Evolutionary conservation across 2,113 vertebrate genomes (phyloP).

Genomic region (Bagarius yarrelli): DNA sequence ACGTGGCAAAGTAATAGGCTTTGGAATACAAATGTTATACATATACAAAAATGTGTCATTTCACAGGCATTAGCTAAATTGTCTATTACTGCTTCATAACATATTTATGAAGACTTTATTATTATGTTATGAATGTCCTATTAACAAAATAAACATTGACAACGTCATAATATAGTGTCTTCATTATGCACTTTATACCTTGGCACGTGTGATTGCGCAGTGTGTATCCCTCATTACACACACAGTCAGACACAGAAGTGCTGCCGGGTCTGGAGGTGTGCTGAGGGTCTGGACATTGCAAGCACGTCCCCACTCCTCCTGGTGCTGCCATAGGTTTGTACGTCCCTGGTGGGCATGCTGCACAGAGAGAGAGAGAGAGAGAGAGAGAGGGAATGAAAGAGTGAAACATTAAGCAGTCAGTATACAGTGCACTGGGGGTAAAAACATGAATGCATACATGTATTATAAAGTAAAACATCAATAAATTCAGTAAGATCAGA

Average conservation of each 20-base stretch:
- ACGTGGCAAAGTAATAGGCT: background rate
- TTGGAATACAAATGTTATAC: background rate
- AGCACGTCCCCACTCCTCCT: slow-evolving; percentile 85
- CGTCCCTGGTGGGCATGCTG: slow-evolving; percentile 90
- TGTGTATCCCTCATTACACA: slow-evolving; percentile 82
- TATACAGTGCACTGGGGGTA: background rate
- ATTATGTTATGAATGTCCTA: background rate
- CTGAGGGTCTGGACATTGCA: slow-evolving; percentile 79
- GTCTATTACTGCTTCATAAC: background rate
- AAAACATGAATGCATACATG: background rate
- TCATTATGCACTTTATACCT: slow-evolving; percentile 66
- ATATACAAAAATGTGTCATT: no score
- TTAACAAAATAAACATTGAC: background rate
- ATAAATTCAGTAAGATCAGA: background rate
- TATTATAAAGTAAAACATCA: background rate
- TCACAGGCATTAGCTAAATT: background rate
- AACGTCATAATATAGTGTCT: background rate
- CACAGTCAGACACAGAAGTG: slow-evolving; percentile 81
- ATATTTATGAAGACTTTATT: background rate
- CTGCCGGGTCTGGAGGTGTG: slow-evolving; percentile 89
- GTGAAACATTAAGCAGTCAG: background rate
- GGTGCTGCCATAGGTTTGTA: slow-evolving; percentile 89
- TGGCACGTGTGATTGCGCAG: slow-evolving; percentile 78
- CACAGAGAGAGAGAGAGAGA: background rate
- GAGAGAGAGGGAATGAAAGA: slow-evolving; percentile 14